A percentile compares a stretch with the other conserved stretches of the same genome.
Conservation (phyloP, 2,797 vertebrate species). For the Antrozous pallidus region DNA sequence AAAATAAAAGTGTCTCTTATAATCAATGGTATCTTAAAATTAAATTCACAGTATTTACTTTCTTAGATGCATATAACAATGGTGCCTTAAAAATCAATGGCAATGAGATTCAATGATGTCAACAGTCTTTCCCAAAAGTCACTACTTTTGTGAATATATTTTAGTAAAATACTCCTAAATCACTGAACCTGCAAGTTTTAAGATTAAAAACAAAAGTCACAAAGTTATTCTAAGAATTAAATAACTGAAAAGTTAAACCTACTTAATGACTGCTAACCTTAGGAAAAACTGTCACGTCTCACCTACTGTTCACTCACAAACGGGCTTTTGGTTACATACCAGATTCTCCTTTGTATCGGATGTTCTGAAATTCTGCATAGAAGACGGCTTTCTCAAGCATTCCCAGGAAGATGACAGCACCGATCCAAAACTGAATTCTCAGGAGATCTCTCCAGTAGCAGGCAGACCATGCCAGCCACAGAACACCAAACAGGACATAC, state of each 20-base stretch:
- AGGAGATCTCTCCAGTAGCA: constrained; percentile 95
- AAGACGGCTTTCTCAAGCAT: constrained; percentile 97
- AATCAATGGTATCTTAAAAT: constrained; percentile 30
- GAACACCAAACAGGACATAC: constrained; percentile 93
- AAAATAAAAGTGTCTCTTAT: background rate
- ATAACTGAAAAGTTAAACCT: background rate
- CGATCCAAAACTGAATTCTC: constrained; percentile 97
- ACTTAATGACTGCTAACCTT: background rate
- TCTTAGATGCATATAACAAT: background rate
- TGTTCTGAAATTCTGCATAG: constrained; percentile 96
- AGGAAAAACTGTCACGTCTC: background rate
- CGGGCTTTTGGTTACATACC: constrained; percentile 81
- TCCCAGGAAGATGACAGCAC: constrained; percentile 94
- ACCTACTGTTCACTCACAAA: background rate
- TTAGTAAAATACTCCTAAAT: constrained; percentile 22
- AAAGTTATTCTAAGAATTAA: background rate
- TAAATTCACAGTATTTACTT: constrained; percentile 13
- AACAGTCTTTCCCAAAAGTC: background rate
- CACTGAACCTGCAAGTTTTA: background rate
- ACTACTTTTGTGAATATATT: background rate
- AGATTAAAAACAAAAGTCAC: constrained; percentile 36
- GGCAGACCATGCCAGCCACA: constrained; percentile 95
- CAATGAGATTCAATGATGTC: background rate
- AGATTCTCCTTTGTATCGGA: constrained; percentile 92
- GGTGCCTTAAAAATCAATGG: background rate